These are phyloP conservation scores for Rhabdomys pumilio DNA, from an alignment of 2,797 vertebrate genomes.

Conservation along the genomic window DNA sequence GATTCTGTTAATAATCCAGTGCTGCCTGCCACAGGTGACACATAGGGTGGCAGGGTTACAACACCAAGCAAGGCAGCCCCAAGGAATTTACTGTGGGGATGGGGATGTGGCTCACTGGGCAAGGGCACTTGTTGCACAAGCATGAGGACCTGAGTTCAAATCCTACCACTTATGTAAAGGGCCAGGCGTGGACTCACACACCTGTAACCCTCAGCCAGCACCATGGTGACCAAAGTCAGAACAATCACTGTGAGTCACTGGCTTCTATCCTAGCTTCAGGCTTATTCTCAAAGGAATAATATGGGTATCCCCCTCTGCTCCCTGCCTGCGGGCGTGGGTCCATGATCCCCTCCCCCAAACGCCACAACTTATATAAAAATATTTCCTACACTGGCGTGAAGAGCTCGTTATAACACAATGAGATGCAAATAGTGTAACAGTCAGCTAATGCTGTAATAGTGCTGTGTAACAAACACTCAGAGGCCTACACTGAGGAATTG, in stretches of 20 bases:
- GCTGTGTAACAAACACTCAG: neutral
- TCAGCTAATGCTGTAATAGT: neutral
- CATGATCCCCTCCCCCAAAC: neutral
- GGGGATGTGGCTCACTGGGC: neutral
- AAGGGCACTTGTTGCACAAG: neutral
- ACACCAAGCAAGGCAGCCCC: neutral
- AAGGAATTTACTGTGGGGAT: neutral
- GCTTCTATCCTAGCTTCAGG: neutral
- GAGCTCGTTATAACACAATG: neutral
- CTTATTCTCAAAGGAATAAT: neutral
- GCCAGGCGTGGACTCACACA: neutral
- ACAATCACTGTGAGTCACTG: neutral
- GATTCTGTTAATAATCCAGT: too few relatives aligned
- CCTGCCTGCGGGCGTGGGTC: too few relatives aligned
- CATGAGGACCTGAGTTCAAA: neutral
- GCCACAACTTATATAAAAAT: neutral
- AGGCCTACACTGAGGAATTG: neutral
- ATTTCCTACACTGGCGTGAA: neutral
- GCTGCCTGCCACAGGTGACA: neutral
- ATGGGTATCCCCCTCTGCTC: neutral
- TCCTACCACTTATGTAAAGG: neutral
- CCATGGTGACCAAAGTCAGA: neutral
- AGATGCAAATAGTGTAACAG: too few relatives aligned
- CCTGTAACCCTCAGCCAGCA: neutral
- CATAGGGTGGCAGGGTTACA: neutral